phyloP scores from a whole-genome alignment of 2,888 invertebrate genomes.

The Epinotia demarniana region DNA sequence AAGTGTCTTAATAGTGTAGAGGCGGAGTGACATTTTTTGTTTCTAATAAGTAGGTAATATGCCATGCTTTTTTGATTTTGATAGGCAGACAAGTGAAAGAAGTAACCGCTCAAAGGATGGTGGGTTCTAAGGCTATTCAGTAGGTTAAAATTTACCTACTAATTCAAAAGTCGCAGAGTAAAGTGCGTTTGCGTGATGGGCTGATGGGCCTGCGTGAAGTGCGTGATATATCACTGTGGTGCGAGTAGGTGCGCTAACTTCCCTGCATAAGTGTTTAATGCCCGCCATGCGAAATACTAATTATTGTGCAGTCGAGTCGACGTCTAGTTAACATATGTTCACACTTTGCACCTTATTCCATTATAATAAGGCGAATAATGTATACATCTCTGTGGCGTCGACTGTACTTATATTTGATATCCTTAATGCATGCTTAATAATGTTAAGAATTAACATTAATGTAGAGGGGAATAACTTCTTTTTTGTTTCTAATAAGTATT shows the following conservation, averaged over 20 bases:
- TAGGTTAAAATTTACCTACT: too few relatives aligned
- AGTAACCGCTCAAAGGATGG: neutral
- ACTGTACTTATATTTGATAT: neutral
- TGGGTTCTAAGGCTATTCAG: neutral
- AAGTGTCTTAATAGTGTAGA: too few relatives aligned
- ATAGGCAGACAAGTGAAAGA: neutral
- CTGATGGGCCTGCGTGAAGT: neutral
- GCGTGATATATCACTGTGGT: neutral
- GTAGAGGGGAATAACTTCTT: neutral
- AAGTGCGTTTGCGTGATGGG: neutral
- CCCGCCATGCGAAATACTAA: slow-evolving; percentile 23
- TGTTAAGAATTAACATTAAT: too few relatives aligned
- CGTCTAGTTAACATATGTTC: too few relatives aligned
- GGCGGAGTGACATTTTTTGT: too few relatives aligned
- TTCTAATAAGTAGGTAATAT: too few relatives aligned
- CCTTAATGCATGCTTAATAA: neutral
- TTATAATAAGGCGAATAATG: too few relatives aligned
- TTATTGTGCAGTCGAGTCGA: neutral
- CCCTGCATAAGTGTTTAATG: neutral
- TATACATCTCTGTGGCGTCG: too few relatives aligned
- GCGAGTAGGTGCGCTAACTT: neutral
- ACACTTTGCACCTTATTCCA: too few relatives aligned
- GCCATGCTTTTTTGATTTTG: too few relatives aligned
- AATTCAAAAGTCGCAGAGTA: neutral
- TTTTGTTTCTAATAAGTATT: neutral